Evolutionary conservation across 2,888 invertebrate genomes (phyloP), one percentile per base, ranked within the genome.

Genomic region (Cataglyphis livida): DNA sequence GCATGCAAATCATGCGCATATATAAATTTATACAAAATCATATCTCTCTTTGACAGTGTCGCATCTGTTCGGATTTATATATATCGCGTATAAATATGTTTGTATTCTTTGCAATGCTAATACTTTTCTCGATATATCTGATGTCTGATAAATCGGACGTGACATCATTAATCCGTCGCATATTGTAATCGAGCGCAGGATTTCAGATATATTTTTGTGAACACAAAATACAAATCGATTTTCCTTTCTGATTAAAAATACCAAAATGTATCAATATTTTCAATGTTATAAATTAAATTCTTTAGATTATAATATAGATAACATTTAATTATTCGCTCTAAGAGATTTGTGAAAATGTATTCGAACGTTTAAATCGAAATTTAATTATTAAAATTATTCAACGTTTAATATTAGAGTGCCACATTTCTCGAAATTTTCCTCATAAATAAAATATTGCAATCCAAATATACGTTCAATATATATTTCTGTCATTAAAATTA

Each of bases 1-100:
- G 70, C 70, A 78, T 78, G 70, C 70, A 78, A 78, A 78, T 57
- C 35, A 7, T 44, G n/a, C 70, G 59, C 21, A 32, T 70, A 70
- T 70, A 70, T 70, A 70, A 79, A 79, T 79, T 79, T 79, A 44
- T 79, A 70, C 38, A 70, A 70, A 79, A 70, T 70, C 59, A 79
- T 59, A 70, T 21, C 70, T 70, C 59, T 44, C 78, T 70, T 70
- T 70, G 78, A 70, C 21, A n/a, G 12, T 44, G 32, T 54, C 54
- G 41, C 21, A 7, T 32, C 28, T 6, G 65, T 66, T 76, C 15
- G 57, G 44, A 70, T 59, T 78, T 79, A 59, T 51, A 41, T 57
- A 28, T 44, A 12, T 5, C 48, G 25, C 15, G 6, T 35, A 44
- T 25, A 38, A 5, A 5, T 28, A 54, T 66, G 41, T 54, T 57